A percentile compares a stretch with the other conserved stretches of the same genome.
These are phyloP conservation scores for Vireo altiloquus DNA, from an alignment of 2,113 vertebrate species.

Conservation along the genomic window DNA sequence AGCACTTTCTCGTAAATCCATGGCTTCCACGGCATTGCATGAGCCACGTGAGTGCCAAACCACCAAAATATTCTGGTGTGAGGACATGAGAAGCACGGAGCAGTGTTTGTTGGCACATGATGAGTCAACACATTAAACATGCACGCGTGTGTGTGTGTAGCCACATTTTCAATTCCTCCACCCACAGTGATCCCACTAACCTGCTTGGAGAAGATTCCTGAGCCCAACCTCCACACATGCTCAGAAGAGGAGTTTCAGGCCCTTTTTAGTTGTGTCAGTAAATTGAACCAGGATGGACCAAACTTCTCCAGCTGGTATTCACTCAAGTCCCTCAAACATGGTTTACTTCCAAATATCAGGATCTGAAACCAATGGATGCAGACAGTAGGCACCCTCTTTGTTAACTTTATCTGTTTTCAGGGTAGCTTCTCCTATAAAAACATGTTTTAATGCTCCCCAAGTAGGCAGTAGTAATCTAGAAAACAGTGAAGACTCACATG, in stretches of 20 bases:
- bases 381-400: not conserved
- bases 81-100: not conserved
- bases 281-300: not conserved
- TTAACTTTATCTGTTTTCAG: not conserved
- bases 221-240: not conserved
- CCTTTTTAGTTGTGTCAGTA: not conserved
- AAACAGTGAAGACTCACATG: not conserved
- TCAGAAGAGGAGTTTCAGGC: not conserved
- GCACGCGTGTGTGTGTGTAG: not conserved
- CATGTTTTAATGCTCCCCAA: not conserved
- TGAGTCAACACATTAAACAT: not conserved
- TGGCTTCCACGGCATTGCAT: not conserved
- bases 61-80: not conserved
- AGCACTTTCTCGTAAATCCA: not conserved
- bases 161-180: not conserved
- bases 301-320: not conserved
- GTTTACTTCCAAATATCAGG: not conserved
- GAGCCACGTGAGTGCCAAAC: not conserved
- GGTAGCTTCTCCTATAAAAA: not conserved
- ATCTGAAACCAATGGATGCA: not conserved
- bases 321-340: not conserved
- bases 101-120: not conserved
- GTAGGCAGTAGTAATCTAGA: not conserved
- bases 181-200: not conserved
- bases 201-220: not conserved